Evolutionary conservation across 2,113 vertebrate species (phyloP).

Genomic region (Pelodiscus sinensis): DNA sequence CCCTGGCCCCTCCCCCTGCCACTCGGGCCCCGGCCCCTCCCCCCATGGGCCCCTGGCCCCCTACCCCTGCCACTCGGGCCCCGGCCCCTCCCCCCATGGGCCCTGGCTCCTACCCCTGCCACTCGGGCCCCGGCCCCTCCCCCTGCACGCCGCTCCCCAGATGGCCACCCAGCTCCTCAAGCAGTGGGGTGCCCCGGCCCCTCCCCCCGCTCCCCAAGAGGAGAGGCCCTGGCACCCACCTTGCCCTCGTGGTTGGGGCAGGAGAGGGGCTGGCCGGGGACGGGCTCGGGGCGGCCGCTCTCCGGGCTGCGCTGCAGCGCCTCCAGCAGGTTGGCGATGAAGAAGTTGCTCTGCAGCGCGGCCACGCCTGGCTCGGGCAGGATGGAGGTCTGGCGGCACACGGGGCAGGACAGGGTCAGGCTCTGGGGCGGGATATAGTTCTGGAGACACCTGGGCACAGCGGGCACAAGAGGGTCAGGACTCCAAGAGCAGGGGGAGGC

Average conservation of each 20-base stretch:
- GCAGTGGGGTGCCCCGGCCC: too few relatives aligned
- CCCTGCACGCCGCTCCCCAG: rapidly evolving
- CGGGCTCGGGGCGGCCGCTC: constrained; percentile 81
- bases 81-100: background rate
- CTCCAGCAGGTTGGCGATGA: constrained; percentile 98
- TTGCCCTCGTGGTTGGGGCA: constrained; percentile 96
- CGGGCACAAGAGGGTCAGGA: background rate
- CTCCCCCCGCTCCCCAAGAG: background rate
- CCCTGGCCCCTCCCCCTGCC: too few relatives aligned
- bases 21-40: background rate
- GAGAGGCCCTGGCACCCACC: constrained; percentile 69
- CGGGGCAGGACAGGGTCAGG: constrained; percentile 91
- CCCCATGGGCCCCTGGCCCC: background rate
- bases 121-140: too few relatives aligned
- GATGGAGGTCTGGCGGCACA: constrained; percentile 95
- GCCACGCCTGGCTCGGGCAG: constrained; percentile 93
- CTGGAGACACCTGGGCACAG: constrained; percentile 87
- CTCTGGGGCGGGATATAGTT: constrained; percentile 96
- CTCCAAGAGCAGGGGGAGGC: background rate
- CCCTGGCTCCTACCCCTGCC: background rate
- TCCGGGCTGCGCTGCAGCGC: constrained; percentile 89
- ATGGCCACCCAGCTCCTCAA: too few relatives aligned
- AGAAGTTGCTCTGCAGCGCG: constrained; percentile 95
- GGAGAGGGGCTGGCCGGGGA: constrained; percentile 87
- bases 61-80: background rate